phyloP scores from a whole-genome alignment of 2,113 vertebrate species.

The Cariama cristata region DNA sequence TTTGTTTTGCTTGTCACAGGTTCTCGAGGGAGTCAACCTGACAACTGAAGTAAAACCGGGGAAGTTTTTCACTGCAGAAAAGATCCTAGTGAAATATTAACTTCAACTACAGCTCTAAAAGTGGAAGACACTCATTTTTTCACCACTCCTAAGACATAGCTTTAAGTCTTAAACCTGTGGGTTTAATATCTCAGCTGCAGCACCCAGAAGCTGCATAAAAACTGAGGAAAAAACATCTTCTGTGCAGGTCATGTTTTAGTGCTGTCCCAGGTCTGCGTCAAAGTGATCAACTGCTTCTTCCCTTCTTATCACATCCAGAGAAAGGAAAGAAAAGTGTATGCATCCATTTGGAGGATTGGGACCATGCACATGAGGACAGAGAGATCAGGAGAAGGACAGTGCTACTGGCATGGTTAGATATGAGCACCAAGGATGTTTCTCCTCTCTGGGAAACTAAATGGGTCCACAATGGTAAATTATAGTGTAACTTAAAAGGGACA shows the following conservation, averaged over 20 bases:
- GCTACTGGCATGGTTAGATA: neutral
- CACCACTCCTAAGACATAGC: neutral
- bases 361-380: neutral
- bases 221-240: neutral
- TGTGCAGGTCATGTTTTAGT: neutral
- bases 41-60: neutral
- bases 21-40: neutral
- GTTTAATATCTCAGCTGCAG: neutral
- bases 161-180: neutral
- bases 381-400: neutral
- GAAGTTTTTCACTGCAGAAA: neutral
- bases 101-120: neutral
- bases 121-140: neutral
- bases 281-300: neutral
- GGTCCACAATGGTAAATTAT: accelerated
- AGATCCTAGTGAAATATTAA: neutral
- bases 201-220: neutral
- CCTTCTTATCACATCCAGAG: accelerated
- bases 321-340: neutral
- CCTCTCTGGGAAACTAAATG: neutral
- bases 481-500: neutral
- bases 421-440: neutral
- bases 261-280: neutral
- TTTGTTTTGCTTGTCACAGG: neutral
- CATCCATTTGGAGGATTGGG: neutral